Base-by-base conservation (phyloP, 2,797 vertebrate species). In the Tragelaphus oryx region DNA sequence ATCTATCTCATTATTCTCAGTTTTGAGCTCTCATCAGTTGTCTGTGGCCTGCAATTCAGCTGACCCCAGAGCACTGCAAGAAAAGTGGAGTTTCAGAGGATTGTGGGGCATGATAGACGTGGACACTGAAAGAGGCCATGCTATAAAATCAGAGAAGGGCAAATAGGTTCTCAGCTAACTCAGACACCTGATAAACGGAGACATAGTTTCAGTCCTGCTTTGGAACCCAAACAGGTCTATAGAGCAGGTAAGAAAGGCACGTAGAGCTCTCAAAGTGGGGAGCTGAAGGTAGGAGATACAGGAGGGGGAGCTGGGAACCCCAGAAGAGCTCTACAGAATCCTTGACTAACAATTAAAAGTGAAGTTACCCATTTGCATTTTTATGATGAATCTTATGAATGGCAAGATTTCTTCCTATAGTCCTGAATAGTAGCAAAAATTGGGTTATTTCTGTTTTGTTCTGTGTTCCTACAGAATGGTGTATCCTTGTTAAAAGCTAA, bases 141-240 rank as follows among this genome's bases (percentile, higher is more conserved):
- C 17, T 30, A 28, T 57, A 78, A 71, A 87, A 76, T 76, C 44
- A 87, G 65, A 48, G 54, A 89, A 80, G 9, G 41, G 65, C 44
- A 83, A 68, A 60, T 6, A 79, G 30, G 13, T 74, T 93, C 46
- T 93, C 41, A 26, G 76, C 65, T 81, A 88, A 87, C 55, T 62
- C 59, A 79, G 59, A 92, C 1, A 22, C 60, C 20, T 74, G 2
- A 26, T 33, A 59, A 90, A 22, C 30, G 30, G 33, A 89, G 41
- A 80, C 24, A 59, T 1, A 60, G 24, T 41, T 93, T 59, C 46
- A 80, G 2, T 48, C 79, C 9, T 28, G 41, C n/a, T 75, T 50
- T 57, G 22, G 60, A 93, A 95, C 24, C 75, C 20, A 92, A 81
- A 54, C 20, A 50, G 4, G 5, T 62, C 4, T 84, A 26, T 52